Evolutionary conservation across 2,888 invertebrate genomes (phyloP), one percentile per base, ranked within the genome.

Genomic region (Synanthedon andrenaeformis): DNA sequence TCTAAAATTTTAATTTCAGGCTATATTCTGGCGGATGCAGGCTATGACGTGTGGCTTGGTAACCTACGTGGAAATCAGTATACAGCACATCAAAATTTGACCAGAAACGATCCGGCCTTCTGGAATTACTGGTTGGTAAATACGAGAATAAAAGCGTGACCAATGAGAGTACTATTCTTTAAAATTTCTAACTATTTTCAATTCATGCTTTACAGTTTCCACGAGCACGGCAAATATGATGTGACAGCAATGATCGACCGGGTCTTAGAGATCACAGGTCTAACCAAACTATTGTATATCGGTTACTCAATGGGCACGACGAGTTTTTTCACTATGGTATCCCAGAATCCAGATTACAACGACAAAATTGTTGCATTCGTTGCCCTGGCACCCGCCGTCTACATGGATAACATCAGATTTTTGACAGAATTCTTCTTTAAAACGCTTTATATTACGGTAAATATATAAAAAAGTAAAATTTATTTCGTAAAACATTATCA

Each of bases 291-390:
- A 45, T 64, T 89, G 58, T 91, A 87, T 76, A 66, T 91, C 17
- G 91, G 90, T 1, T 90, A 90, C 70, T 91, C 91, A 1, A 84
- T 91, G 80, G 91, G 91, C 1, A 82, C 88, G 4, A 88, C 89
- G 35, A 84, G 79, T 5, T 89, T 88, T 61, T 87, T 90, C 72
- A 87, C 89, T 56, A 90, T 89, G 80, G 75, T 89, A 64, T 79
- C 89, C 0, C 78, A 83, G 57, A 75, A 75, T 55, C 90, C 91
- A 0, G 88, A 90, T 59, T 88, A 89, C 62, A 90, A 91, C 42
- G 73, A 79, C 4, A 89, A 87, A 56, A 60, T 91, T 5, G 70
- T 87, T 12, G 72, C 89, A 0, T 89, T 88, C 64, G 72, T 90
- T 1, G 88, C 77, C 0, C 63, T 90, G 49, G 90, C 89, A 0